Conservation (phyloP, 2,113 vertebrate genomes). For the Osmerus eperlanus region DNA sequence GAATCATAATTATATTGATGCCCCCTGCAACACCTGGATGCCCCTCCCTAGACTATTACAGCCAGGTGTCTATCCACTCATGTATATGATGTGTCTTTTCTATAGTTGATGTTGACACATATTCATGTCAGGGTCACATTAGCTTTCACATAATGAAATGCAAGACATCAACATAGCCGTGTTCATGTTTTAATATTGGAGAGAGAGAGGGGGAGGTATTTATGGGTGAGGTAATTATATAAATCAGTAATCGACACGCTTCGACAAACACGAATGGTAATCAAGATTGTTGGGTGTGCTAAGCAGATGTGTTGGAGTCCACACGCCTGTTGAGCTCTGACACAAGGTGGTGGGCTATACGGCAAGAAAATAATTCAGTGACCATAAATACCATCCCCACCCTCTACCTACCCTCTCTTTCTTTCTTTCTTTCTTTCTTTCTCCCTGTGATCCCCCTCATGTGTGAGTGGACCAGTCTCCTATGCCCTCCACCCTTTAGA, state of each 20-base stretch:
- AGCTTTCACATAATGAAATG: constrained; percentile 9
- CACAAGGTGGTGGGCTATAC: constrained; percentile 18
- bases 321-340: constrained; percentile 31
- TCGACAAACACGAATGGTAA: neutral
- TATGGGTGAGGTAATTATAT: constrained; percentile 22
- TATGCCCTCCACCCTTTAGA: constrained; percentile 29
- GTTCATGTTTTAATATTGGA: neutral
- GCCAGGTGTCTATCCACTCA: too few relatives aligned
- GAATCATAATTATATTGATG: too few relatives aligned
- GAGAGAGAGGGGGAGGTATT: constrained; percentile 9
- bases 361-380: constrained; percentile 39
- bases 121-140: constrained; percentile 12
- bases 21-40: too few relatives aligned
- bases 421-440: too few relatives aligned
- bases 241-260: constrained; percentile 40
- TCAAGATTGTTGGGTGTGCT: constrained; percentile 33
- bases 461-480: constrained; percentile 22
- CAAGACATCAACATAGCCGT: neutral
- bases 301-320: constrained; percentile 23
- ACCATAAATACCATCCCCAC: too few relatives aligned
- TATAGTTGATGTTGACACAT: neutral
- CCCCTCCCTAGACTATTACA: too few relatives aligned
- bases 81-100: too few relatives aligned
- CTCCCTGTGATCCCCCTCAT: constrained; percentile 18
- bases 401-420: too few relatives aligned